These are phyloP conservation scores for Paraescarpia echinospica DNA, from an alignment of 1,140 invertebrate genomes.

Conservation along the genomic window DNA sequence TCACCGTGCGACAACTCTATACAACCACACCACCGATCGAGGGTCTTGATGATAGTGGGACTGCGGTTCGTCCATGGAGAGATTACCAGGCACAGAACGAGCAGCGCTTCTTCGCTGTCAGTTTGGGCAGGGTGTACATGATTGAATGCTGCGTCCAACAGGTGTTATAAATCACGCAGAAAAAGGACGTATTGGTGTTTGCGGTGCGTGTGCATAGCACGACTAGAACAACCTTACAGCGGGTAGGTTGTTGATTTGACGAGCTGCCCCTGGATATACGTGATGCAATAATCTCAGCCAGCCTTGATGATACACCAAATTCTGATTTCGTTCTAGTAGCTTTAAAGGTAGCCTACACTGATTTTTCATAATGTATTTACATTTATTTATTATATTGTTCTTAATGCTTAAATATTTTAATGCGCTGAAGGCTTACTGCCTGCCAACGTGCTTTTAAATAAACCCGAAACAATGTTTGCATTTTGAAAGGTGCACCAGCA, in stretches of 20 bases:
- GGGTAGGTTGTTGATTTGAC: background rate
- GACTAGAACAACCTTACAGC: background rate
- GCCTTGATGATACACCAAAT: background rate
- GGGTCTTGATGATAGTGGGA: background rate
- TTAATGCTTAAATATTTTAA: no score
- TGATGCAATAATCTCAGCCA: background rate
- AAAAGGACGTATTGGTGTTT: background rate
- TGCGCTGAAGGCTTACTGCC: no score
- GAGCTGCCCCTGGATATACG: no score
- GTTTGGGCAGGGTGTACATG: background rate
- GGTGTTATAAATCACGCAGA: background rate
- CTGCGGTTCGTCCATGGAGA: background rate
- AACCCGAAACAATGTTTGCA: no score
- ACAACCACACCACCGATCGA: background rate
- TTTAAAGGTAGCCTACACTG: no score
- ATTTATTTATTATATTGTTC: no score
- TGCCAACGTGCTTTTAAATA: no score
- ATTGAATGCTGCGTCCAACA: background rate
- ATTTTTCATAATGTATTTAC: no score
- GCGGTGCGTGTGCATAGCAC: background rate
- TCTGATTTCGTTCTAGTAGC: background rate
- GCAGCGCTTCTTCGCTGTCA: background rate
- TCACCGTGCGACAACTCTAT: background rate
- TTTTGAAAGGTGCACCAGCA: no score
- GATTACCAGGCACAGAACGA: background rate